Base-by-base conservation (phyloP, 2,888 invertebrate genomes). In the Crioceris asparagi region DNA sequence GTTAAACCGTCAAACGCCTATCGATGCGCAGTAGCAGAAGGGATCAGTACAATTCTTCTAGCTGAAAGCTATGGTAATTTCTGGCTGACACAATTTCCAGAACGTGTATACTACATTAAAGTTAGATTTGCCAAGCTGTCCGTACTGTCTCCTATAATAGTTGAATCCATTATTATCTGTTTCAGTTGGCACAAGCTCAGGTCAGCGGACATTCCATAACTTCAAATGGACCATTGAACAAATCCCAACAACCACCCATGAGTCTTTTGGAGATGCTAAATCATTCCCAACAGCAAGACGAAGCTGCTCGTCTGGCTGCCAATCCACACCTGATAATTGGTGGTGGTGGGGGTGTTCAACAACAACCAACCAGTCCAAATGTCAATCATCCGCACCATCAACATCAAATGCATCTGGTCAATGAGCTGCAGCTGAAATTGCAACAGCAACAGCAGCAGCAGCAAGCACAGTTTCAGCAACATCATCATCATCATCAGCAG, bases 111-210 rank as follows among this genome's bases (percentile, higher is more conserved):
- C n/a, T n/a, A n/a, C n/a, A n/a, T n/a, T n/a, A n/a, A n/a, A n/a
- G n/a, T n/a, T n/a, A n/a, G n/a, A n/a, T n/a, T n/a, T n/a, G n/a
- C n/a, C n/a, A n/a, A n/a, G n/a, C n/a, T n/a, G n/a, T n/a, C n/a
- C n/a, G n/a, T n/a, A n/a, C n/a, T n/a, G n/a, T n/a, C n/a, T n/a
- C n/a, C n/a, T n/a, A n/a, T n/a, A n/a, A n/a, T n/a, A n/a, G n/a
- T n/a, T n/a, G n/a, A n/a, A n/a, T n/a, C n/a, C n/a, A n/a, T 46
- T 34, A 29, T 34, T 38, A 41, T 35, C 27, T 42, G 45, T 57
- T 56, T 4, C 55, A 79, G 78, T 58, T 80, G 65, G 79, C 77
- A 59, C 79, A 79, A 62, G 77, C 74, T 26, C 79, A 79, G 62
- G 76, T 74, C 31, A 77, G 76, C 51, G 77, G 77, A 8, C 77